Conservation (phyloP, 2,797 vertebrate genomes). For the Stomatorhinus walkeri region DNA sequence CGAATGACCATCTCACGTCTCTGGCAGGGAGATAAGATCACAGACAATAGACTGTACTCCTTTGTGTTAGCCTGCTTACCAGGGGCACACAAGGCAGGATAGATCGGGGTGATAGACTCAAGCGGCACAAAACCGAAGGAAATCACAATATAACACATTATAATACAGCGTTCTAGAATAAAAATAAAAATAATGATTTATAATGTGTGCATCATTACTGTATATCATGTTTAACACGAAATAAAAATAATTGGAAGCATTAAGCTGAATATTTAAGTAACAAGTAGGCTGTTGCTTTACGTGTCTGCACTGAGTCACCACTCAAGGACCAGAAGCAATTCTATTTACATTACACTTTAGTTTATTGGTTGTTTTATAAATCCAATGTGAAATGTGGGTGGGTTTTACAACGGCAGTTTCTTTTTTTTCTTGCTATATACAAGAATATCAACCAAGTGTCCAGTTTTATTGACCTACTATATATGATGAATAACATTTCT, state of each 20-base stretch:
- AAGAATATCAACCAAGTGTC: background rate
- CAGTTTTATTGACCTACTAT: background rate
- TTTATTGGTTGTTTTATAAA: background rate
- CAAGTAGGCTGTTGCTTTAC: background rate
- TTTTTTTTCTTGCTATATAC: background rate
- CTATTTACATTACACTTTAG: background rate
- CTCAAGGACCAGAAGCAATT: background rate
- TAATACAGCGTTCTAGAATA: background rate
- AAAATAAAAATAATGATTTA: background rate
- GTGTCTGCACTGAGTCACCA: background rate
- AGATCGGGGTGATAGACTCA: background rate
- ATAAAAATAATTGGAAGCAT: background rate
- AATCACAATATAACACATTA: background rate
- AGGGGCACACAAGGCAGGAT: background rate
- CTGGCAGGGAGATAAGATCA: background rate
- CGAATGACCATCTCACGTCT: background rate
- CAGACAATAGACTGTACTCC: conserved; percentile 9
- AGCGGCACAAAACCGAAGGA: background rate
- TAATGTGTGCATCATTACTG: background rate
- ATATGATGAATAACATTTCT: background rate
- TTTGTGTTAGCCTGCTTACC: conserved; percentile 1
- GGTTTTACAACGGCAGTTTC: background rate
- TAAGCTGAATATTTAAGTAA: background rate
- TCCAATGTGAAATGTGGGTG: background rate
- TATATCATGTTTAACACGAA: background rate